A percentile compares a stretch with the other conserved stretches of the same genome.
These are phyloP conservation scores for Limnodromus scolopaceus DNA, from an alignment of 2,797 vertebrate species.

Conservation along the genomic window DNA sequence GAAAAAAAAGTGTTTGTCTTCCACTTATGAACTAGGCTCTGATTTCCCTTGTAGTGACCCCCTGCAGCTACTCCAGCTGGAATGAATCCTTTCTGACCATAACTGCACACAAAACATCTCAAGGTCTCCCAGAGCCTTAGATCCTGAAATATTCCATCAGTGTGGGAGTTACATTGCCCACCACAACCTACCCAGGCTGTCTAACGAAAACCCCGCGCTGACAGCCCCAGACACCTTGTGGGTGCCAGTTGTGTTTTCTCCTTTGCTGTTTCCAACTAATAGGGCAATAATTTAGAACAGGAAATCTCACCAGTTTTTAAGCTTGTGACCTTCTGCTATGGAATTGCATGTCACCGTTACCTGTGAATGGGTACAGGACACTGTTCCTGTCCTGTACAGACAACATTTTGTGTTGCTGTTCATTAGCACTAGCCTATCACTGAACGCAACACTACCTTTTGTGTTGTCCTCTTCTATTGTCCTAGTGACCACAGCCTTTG, in stretches of 20 bases:
- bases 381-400: neutral
- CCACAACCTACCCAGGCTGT: neutral
- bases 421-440: neutral
- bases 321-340: neutral
- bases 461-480: neutral
- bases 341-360: accelerated
- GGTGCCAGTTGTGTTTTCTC: neutral
- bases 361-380: neutral
- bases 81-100: neutral
- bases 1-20: neutral
- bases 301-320: neutral
- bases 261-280: neutral
- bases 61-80: neutral
- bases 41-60: neutral
- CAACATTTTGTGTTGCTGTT: neutral
- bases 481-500: conserved; percentile 13
- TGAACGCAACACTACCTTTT: neutral
- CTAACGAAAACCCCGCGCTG: accelerated
- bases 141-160: neutral
- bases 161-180: neutral
- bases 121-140: neutral
- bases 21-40: neutral
- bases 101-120: neutral
- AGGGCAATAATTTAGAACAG: neutral
- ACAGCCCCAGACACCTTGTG: neutral